Base-by-base conservation (phyloP, 2,888 invertebrate species). In the Cephus rjabovi region DNA sequence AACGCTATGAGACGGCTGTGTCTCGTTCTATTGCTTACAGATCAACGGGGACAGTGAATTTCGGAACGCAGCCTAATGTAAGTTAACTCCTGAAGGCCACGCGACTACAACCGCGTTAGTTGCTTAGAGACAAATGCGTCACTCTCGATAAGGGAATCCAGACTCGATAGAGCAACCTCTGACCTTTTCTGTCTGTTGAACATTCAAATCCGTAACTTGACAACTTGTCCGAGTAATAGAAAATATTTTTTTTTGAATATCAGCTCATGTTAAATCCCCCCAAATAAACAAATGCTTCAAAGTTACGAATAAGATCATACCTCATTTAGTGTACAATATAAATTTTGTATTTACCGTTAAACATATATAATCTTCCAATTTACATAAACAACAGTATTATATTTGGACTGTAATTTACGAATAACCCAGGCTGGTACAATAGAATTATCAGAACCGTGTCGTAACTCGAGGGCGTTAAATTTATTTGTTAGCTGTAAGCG, bases 61-160 rank as follows among this genome's bases (percentile, higher is more conserved):
- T 35, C 35, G 35, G 12, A 35, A 35, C 35, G 12, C 35, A 56
- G 40, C 2, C 23, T 56, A 6, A 56, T 12, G 1, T 23, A 56
- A 15, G 9, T 56, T 56, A 9, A 2, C 6, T 23, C 6, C 23
- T 2, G 23, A 23, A 56, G 15, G 40, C 6, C 23, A 9, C 23
- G 23, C 15, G 40, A 23, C 40, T 40, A 40, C 4, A 23, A 23
- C 4, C 23, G 40, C 23, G 23, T 9, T 23, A 15, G 40, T 77
- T 77, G 77, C 77, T 69, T 77, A 23, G 77, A 75, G 35, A 77
- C 74, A 77, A 77, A 68, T 23, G 69, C 74, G 77, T 77, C 77
- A 77, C 74, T 9, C 33, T 30, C 35, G 77, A 75, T 35, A 77
- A 68, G 68, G 33, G 69, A 37, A 69, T 35, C 73, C 30, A 69